phyloP scores from a whole-genome alignment of 2,888 invertebrate species.

The Polia nebulosa region DNA sequence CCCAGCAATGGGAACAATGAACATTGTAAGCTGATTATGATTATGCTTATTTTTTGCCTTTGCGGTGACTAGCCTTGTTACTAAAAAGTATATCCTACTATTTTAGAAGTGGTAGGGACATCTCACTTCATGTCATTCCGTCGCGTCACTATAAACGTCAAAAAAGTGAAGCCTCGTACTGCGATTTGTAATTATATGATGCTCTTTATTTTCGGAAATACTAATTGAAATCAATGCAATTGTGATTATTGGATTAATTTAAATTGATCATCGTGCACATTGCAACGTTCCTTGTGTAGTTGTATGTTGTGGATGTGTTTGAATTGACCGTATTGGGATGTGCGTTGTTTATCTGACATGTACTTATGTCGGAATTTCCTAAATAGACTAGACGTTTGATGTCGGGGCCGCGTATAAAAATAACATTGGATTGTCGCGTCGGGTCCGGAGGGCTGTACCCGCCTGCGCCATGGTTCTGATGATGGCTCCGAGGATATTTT shows the following conservation, averaged over 20 bases:
- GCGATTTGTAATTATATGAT: slow-evolving; percentile 58
- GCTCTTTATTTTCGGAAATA: slow-evolving; percentile 73
- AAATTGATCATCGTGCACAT: slow-evolving; percentile 55
- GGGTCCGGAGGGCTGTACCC: slow-evolving; percentile 79
- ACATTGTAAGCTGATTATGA: no score
- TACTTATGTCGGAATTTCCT: slow-evolving; percentile 86
- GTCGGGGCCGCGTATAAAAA: slow-evolving; percentile 89
- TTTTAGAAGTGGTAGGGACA: neutral
- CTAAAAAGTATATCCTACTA: neutral
- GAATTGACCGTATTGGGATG: slow-evolving; percentile 72
- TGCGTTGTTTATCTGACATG: slow-evolving; percentile 87
- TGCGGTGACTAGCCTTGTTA: neutral
- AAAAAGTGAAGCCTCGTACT: slow-evolving; percentile 64
- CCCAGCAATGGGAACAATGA: no score
- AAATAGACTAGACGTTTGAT: slow-evolving; percentile 89
- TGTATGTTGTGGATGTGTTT: slow-evolving; percentile 66
- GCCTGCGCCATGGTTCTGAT: slow-evolving; percentile 77
- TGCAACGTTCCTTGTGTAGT: slow-evolving; percentile 45
- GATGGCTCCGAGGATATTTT: slow-evolving; percentile 74
- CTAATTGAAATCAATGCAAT: slow-evolving; percentile 73
- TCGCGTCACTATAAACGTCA: slow-evolving; percentile 59
- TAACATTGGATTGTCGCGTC: slow-evolving; percentile 86
- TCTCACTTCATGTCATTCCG: neutral
- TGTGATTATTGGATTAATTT: slow-evolving; percentile 64
- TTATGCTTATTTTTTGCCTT: no score